Base-by-base conservation (phyloP, 2,888 invertebrate genomes). In the Hirtodrosophila duncani region DNA sequence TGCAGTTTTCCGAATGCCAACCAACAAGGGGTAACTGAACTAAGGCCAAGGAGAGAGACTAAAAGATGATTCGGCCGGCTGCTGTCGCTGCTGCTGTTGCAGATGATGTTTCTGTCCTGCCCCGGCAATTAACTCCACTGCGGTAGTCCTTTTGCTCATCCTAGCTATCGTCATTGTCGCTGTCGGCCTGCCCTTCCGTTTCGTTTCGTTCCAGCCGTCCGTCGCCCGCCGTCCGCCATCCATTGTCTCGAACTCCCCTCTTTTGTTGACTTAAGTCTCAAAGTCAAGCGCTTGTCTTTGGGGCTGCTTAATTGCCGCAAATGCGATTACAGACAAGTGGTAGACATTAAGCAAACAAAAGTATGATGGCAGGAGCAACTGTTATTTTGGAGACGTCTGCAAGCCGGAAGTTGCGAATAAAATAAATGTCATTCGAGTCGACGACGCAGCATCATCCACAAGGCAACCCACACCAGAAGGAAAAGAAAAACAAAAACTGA, bases 311-410 rank as follows among this genome's bases (percentile, higher is more conserved):
- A 85, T 85, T 85, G 84, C 75, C 84, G 77, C 70, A 81, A 85
- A 85, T 85, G 75, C 78, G 80, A 84, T 85, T 85, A 85, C 67
- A 81, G 79, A 79, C 84, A 85, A 85, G 82, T 82, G 79, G 70
- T 79, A 78, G 79, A 66, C 78, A 82, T 83, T 81, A 80, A 63
- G 62, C 63, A 66, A 69, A 79, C 72, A 77, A 77, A 77, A 75
- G 72, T 74, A 71, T 79, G 72, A 79, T 57, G 78, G 57, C 41
- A 46, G 53, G 77, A 77, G 72, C n/a, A n/a, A n/a, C n/a, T n/a
- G n/a, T n/a, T n/a, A 72, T 72, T 72, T 78, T 58, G 44, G 49
- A 70, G 72, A 74, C 74, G 72, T 70, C 65, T 66, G 77, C 67
- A 59, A 57, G 79, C 69, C 72, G 72, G 72, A 72, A 78, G 74